A percentile compares a stretch with the other conserved stretches of the same genome.
phyloP scores from a whole-genome alignment of 1,140 invertebrate species.

The Musca domestica region DNA sequence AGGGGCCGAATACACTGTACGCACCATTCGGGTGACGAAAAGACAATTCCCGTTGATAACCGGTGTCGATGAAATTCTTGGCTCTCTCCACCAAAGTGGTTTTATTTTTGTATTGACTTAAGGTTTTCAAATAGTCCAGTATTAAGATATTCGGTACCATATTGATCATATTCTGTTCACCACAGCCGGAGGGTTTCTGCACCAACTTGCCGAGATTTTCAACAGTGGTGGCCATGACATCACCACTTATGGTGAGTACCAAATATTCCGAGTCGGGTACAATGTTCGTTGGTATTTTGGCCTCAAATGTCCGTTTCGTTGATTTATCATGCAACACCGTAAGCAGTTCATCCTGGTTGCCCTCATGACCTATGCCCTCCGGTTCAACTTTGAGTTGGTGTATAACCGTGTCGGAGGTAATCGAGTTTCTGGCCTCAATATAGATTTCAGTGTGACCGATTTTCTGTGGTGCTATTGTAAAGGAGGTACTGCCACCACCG shows the following conservation, averaged over 20 bases:
- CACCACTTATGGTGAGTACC: constrained; percentile 55
- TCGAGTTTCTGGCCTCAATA: constrained; percentile 18
- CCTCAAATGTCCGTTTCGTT: not conserved
- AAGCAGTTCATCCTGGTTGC: not conserved
- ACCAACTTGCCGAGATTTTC: constrained; percentile 74
- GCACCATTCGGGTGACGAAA: constrained; percentile 88
- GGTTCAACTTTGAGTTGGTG: constrained; percentile 6
- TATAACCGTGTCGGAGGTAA: not conserved
- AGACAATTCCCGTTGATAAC: constrained; percentile 89
- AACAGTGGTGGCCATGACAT: constrained; percentile 72
- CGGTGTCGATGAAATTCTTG: constrained; percentile 65
- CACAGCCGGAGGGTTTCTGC: constrained; percentile 83
- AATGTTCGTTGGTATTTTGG: not conserved
- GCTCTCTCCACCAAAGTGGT: constrained; percentile 24
- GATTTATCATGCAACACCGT: not conserved
- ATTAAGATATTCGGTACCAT: constrained; percentile 90
- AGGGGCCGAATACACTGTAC: constrained; percentile 85
- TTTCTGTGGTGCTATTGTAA: constrained; percentile 73
- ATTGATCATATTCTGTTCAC: constrained; percentile 94
- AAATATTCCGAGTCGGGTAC: constrained; percentile 5
- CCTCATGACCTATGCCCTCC: not conserved
- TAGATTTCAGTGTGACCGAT: constrained; percentile 73
- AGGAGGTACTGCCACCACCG: constrained; percentile 68
- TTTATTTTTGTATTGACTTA: constrained; percentile 68
- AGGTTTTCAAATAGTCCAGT: constrained; percentile 69